phyloP scores from a whole-genome alignment of 2,113 vertebrate genomes.

The Pygathrix nemaeus region DNA sequence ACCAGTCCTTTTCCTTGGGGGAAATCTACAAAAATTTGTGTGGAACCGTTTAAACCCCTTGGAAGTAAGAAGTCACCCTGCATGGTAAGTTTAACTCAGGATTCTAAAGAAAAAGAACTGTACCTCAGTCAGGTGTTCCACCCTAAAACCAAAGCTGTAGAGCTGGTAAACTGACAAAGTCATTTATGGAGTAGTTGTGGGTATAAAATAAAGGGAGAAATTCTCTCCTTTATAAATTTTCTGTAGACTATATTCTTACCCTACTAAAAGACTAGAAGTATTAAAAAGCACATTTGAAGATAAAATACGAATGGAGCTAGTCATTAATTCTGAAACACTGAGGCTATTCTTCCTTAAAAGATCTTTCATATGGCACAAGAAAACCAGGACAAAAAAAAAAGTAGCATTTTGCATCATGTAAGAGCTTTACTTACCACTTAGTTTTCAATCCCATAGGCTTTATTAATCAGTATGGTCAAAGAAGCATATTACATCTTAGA shows the following conservation, averaged over 20 bases:
- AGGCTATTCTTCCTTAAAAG: background rate
- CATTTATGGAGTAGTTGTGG: background rate
- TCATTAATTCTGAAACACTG: background rate
- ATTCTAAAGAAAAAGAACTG: background rate
- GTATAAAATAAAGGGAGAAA: background rate
- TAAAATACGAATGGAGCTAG: background rate
- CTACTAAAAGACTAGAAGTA: background rate
- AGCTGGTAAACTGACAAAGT: background rate
- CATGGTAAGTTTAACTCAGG: background rate
- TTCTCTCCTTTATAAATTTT: background rate
- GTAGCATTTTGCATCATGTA: background rate
- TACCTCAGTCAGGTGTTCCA: background rate
- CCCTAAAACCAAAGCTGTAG: background rate
- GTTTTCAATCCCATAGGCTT: background rate
- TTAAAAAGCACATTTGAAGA: background rate
- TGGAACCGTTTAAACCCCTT: background rate
- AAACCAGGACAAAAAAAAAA: background rate
- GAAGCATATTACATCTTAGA: background rate
- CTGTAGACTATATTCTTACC: background rate
- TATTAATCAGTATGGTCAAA: background rate
- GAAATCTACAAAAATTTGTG: background rate
- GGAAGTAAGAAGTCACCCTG: background rate
- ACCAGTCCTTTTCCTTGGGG: background rate
- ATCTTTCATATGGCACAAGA: background rate
- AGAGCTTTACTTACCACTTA: constrained; percentile 50